These are phyloP conservation scores for Sus scrofa DNA, from an alignment of 2,113 vertebrate species.

Conservation along the genomic window T2T-Sscrofa CM000824.6:94228501-94229000, in stretches of 20 bases:
- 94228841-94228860: not conserved
- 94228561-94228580: not conserved
- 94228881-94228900: not conserved
- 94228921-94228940: not conserved
- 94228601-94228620: not conserved
- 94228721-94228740: not conserved
- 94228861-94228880: not conserved
- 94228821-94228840: not conserved
- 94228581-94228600: not conserved
- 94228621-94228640: not conserved
- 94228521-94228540: not conserved
- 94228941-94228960: not conserved
- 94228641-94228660: not conserved
- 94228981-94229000: not conserved
- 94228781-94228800: not conserved
- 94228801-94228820: not conserved
- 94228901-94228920: not conserved
- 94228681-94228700: not conserved
- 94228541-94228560: not conserved
- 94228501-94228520: slow-evolving; percentile 64
- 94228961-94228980: not conserved
- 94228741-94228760: not conserved
- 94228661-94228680: not conserved
- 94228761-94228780: not conserved
- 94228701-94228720: not conserved